Percentiles rank a stretch among this genome's conserved stretches.
Conservation (phyloP, 2,113 vertebrate genomes). For the Thalassarche chlororhynchos region DNA sequence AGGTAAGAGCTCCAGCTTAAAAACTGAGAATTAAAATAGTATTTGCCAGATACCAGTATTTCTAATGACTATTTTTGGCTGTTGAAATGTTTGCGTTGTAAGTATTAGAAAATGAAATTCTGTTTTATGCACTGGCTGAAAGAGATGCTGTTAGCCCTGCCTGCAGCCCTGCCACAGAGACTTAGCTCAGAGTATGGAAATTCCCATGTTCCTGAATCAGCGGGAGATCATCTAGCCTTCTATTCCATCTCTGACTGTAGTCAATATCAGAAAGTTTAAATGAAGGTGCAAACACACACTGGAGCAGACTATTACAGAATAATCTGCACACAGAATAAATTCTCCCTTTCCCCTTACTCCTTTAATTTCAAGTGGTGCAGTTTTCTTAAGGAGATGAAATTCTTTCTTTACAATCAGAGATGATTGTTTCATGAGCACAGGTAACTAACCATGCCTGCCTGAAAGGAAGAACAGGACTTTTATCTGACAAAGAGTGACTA, state of each 20-base stretch:
- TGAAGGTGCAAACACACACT: not conserved
- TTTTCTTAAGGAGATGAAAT: not conserved
- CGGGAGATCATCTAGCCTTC: not conserved
- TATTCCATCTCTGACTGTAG: not conserved
- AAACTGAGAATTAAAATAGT: not conserved
- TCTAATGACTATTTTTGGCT: not conserved
- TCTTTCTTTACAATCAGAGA: not conserved
- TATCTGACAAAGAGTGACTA: not conserved
- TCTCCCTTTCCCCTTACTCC: not conserved
- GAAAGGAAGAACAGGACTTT: not conserved
- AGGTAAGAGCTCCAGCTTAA: not conserved
- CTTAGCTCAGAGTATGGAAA: not conserved
- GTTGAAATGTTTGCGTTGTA: not conserved
- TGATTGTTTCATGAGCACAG: not conserved
- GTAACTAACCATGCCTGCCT: not conserved
- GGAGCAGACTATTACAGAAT: not conserved
- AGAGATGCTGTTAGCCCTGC: not conserved
- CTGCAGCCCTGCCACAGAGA: not conserved
- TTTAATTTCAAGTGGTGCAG: not conserved
- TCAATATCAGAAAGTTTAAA: not conserved
- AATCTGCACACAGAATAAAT: not conserved
- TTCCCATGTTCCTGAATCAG: not conserved
- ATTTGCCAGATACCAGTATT: not conserved
- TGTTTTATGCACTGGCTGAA: not conserved
- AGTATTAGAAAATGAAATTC: not conserved